Conservation (phyloP, 2,797 vertebrate species). For the Spondyliosoma cantharus region DNA sequence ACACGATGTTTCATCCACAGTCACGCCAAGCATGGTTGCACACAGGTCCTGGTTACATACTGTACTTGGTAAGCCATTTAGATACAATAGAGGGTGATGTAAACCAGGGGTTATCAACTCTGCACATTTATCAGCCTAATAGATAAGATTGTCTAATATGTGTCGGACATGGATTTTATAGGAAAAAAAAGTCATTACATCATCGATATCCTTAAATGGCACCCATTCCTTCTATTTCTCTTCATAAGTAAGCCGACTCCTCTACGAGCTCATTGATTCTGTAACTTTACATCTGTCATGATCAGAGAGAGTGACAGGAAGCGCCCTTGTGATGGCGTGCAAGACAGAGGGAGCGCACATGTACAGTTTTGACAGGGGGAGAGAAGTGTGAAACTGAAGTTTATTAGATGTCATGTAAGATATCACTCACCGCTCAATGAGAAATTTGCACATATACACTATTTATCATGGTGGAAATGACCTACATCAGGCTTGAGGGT, state of each 20-base stretch:
- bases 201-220: no score
- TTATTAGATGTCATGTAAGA: slow-evolving; percentile 4
- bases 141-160: no score
- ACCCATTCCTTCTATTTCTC: no score
- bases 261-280: background rate
- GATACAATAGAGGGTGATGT: background rate
- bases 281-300: background rate
- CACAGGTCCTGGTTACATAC: slow-evolving; percentile 32
- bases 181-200: no score
- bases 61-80: background rate
- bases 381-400: slow-evolving; percentile 2
- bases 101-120: background rate
- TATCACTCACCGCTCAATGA: background rate
- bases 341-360: background rate
- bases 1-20: slow-evolving; percentile 44
- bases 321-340: background rate
- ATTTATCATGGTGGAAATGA: background rate
- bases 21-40: slow-evolving; percentile 23
- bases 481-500: background rate
- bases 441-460: background rate
- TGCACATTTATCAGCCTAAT: background rate
- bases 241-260: background rate
- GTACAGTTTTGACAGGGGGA: background rate
- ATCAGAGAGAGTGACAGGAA: background rate
- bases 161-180: no score